These are phyloP conservation scores for Jordanella pulchra DNA, from an alignment of 2,797 vertebrate genomes.

Conservation along the genomic window DNA sequence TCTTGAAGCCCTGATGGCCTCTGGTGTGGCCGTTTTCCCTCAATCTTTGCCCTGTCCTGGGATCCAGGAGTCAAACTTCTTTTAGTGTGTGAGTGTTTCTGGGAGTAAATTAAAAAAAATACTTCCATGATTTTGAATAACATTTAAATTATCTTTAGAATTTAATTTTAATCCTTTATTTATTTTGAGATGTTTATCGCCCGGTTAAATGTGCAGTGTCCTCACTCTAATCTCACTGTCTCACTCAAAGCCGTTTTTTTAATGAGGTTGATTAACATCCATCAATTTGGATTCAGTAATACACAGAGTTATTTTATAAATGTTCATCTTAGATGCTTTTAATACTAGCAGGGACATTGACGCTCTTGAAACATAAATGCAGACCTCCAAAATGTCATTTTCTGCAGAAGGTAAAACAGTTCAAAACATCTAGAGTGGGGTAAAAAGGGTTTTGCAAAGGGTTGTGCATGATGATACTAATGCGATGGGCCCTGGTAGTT, in stretches of 20 bases:
- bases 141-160: constrained; percentile 18
- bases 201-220: neutral
- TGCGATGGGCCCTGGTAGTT: neutral
- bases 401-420: neutral
- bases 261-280: constrained; percentile 21
- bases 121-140: neutral
- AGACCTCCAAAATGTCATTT: neutral
- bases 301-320: constrained; percentile 12
- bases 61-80: constrained; percentile 33
- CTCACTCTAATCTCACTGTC: neutral
- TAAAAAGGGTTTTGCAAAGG: neutral
- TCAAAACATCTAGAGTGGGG: neutral
- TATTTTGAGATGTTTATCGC: neutral
- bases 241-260: constrained; percentile 3
- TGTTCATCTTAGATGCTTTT: constrained; percentile 12
- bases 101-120: constrained; percentile 16
- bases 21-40: constrained; percentile 46
- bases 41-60: constrained; percentile 34
- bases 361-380: neutral
- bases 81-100: constrained; percentile 14
- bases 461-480: constrained; percentile 18
- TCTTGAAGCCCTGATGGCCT: constrained; percentile 45
- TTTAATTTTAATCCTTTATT: constrained; percentile 1
- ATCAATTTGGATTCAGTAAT: constrained; percentile 10
- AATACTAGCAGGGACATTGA: constrained; percentile 2